Evolutionary conservation across 1,140 invertebrate species (phyloP), one percentile per base, ranked within the genome.

Genomic region (Plutomurus gul): DNA sequence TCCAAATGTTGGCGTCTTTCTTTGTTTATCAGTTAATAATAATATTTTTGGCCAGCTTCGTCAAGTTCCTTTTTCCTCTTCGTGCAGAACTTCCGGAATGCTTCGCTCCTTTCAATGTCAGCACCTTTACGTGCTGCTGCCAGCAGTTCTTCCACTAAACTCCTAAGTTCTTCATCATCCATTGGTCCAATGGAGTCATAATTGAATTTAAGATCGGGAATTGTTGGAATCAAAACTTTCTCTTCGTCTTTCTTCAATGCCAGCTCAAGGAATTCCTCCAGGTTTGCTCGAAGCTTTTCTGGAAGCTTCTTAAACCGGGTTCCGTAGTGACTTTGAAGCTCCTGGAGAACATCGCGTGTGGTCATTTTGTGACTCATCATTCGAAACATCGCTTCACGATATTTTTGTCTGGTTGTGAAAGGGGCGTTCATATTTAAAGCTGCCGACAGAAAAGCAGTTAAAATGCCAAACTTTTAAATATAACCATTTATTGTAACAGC

Each of bases 351-450:
- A 18, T 82, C 70, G 20, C 43, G 37, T 7, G 65, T 36, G 11
- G 49, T 37, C 13, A 8, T 39, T 46, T 82, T 73, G 13, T 47
- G 30, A 10, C 36, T 49, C 20, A 40, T 51, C 77, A 82, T 82
- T 65, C 79, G 65, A 13, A 71, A 70, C 81, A 82, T 82, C 4
- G 81, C 81, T 36, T 79, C 46, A 37, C 75, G 77, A 40, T 82
- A 82, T 25, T 79, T 75, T 36, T 78, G 43, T 10, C 81, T 56
- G 4, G 72, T 27, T n/a, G 51, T 18, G 16, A 70, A 74, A 8
- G 36, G 79, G 0, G 65, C 13, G 16, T 79, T 76, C 81, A 79
- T 72, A 27, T 82, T 82, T 3, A 78, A 39, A 22, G 76, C 80
- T 81, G 46, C 1, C 20, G 65, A 33, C 8, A 71, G 7, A 22